Conservation (phyloP, 2,113 vertebrate species). For the Atherinomorus stipes region DNA sequence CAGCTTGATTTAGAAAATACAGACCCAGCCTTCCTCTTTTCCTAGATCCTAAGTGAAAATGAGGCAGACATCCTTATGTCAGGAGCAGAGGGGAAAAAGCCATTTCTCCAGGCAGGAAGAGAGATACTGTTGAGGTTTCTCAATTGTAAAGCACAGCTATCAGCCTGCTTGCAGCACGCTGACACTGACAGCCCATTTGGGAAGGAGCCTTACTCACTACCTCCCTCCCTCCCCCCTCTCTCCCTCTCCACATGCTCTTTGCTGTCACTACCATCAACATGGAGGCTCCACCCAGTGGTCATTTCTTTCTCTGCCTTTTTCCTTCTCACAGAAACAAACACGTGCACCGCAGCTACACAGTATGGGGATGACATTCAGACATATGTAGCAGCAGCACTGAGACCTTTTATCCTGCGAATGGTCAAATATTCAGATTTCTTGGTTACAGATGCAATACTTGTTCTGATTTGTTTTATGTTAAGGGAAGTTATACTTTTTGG, state of each 20-base stretch:
- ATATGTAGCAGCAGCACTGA: background rate
- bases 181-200: constrained; percentile 68
- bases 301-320: constrained; percentile 46
- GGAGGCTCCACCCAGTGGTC: constrained; percentile 82
- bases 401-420: background rate
- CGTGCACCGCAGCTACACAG: background rate
- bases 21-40: constrained; percentile 18
- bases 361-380: background rate
- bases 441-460: background rate
- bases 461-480: background rate
- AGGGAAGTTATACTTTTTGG: too few species aligned
- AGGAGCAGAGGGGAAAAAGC: constrained; percentile 46
- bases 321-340: background rate
- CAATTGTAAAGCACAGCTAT: constrained; percentile 27
- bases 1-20: constrained; percentile 15
- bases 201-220: constrained; percentile 60
- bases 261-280: constrained; percentile 55
- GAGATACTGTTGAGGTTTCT: constrained; percentile 25
- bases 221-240: constrained; percentile 39
- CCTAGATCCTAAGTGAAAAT: constrained; percentile 26
- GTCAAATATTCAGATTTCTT: background rate
- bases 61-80: constrained; percentile 46
- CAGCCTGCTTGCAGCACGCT: constrained; percentile 60
- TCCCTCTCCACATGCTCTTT: constrained; percentile 20
- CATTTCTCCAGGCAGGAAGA: constrained; percentile 34